phyloP scores from a whole-genome alignment of 2,113 vertebrate species.

The Holacanthus passer region DNA sequence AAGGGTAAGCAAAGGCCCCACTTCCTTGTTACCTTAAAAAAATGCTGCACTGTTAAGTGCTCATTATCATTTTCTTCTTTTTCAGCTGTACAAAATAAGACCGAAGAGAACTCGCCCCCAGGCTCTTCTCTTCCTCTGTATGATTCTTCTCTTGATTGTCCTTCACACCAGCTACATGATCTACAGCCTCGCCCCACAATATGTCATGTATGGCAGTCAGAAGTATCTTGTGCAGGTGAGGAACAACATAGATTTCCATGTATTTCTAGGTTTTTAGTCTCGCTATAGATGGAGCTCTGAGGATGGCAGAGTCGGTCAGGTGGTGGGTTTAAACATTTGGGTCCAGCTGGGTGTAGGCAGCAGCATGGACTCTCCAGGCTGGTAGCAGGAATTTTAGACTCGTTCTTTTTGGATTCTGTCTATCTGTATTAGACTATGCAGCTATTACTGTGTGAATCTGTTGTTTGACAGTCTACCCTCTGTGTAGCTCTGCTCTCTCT shows the following conservation, averaged over 20 bases:
- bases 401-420: conserved; percentile 53
- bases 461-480: conserved; percentile 52
- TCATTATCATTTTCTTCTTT: conserved; percentile 36
- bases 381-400: conserved; percentile 48
- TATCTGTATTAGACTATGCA: conserved; percentile 46
- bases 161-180: conserved; percentile 99
- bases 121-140: conserved; percentile 97
- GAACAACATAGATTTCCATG: neutral
- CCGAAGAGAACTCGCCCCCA: conserved; percentile 93
- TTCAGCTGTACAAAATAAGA: conserved; percentile 96
- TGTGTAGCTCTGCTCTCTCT: conserved; percentile 48
- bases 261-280: conserved; percentile 34
- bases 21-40: neutral
- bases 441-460: conserved; percentile 47
- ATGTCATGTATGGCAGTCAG: conserved; percentile 99
- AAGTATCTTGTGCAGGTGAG: conserved; percentile 94
- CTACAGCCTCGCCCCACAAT: conserved; percentile 97
- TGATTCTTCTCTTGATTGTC: conserved; percentile 97
- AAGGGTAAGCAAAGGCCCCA: conserved; percentile 83
- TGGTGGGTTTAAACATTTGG: conserved; percentile 40
- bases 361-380: conserved; percentile 42
- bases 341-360: conserved; percentile 47
- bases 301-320: conserved; percentile 25
- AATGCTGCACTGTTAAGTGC: neutral
- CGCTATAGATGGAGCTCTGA: conserved; percentile 1